Evolutionary conservation across 2,797 vertebrate genomes (phyloP).

Genomic region (Brotogeris chrysoptera): DNA sequence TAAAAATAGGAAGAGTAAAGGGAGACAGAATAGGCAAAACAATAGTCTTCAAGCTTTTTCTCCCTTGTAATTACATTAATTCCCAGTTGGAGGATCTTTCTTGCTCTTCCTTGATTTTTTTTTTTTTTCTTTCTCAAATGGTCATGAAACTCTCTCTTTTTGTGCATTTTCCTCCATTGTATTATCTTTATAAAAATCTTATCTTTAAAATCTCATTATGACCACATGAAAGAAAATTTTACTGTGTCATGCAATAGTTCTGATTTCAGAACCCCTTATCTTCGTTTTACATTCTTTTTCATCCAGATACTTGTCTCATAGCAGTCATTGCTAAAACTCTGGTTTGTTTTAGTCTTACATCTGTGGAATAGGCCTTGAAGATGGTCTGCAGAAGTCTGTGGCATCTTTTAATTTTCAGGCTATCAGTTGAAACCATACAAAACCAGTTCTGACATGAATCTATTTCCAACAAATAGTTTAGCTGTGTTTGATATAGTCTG

Average conservation of each 20-base stretch:
- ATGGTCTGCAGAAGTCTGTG: background rate
- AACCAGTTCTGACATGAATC: background rate
- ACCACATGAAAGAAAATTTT: background rate
- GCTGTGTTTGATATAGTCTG: background rate
- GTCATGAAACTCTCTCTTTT: background rate
- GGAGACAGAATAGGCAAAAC: background rate
- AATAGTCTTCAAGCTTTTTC: background rate
- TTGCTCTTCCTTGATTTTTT: background rate
- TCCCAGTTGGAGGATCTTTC: background rate
- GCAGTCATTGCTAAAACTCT: background rate
- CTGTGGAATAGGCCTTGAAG: background rate
- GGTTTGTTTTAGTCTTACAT: background rate
- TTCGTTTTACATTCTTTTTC: background rate
- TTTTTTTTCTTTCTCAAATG: background rate
- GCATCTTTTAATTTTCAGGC: background rate
- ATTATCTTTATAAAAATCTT: background rate
- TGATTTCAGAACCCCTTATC: background rate
- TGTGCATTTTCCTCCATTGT: background rate
- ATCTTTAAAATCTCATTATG: background rate
- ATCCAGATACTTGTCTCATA: background rate
- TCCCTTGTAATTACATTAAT: background rate
- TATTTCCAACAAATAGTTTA: background rate
- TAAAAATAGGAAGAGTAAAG: background rate
- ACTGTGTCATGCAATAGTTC: background rate
- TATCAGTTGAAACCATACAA: background rate